Conservation (phyloP, 2,797 vertebrate species). For the Miichthys miiuy region DNA sequence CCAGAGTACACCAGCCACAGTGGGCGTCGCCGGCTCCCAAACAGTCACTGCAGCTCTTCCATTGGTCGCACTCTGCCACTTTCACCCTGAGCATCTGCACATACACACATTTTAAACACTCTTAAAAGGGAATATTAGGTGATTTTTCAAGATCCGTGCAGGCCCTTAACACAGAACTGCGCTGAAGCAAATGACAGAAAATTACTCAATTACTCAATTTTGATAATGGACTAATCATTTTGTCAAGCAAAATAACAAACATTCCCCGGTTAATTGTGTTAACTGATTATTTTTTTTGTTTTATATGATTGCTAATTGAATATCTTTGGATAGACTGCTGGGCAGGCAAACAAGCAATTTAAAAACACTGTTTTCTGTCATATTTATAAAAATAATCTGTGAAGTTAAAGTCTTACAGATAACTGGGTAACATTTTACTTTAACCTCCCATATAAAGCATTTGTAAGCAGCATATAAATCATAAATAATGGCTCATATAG, state of each 20-base stretch:
- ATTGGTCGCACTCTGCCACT: constrained; percentile 90
- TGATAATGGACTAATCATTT: constrained; percentile 16
- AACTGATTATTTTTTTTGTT: constrained; percentile 1
- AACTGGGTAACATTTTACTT: not conserved
- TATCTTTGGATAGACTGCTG: not conserved
- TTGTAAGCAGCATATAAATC: not conserved
- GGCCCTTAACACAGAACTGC: not conserved
- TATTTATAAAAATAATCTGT: not conserved
- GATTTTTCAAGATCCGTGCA: not conserved
- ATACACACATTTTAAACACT: constrained; percentile 10
- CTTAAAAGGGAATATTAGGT: not conserved
- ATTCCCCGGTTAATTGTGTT: not conserved
- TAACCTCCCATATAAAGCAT: not conserved
- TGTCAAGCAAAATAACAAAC: not conserved
- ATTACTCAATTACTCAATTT: constrained; percentile 9
- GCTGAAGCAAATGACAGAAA: constrained; percentile 11
- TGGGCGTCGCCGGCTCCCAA: constrained; percentile 91
- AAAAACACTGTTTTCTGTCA: not conserved
- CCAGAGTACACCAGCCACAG: constrained; percentile 97
- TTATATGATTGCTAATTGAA: constrained; percentile 1
- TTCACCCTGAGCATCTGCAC: constrained; percentile 91
- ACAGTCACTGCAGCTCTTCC: constrained; percentile 89
- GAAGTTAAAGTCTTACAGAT: not conserved
- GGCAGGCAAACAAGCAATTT: not conserved
- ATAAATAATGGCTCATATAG: too few species aligned